Base-by-base conservation (phyloP, 2,888 invertebrate species). In the Emmelina monodactyla region DNA sequence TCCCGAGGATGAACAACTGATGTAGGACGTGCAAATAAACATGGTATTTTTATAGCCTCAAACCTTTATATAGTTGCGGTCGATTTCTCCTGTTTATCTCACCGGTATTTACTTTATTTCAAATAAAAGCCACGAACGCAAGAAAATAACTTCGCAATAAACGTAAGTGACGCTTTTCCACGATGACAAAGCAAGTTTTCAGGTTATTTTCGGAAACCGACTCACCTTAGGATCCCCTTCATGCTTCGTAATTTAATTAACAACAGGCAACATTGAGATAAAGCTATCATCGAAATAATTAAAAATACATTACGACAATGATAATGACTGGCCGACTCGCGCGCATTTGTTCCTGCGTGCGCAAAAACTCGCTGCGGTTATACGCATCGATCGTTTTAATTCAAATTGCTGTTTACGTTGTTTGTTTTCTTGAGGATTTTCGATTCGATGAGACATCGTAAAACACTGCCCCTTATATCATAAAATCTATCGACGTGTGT, bases 11-110 rank as follows among this genome's bases (percentile, higher is more conserved):
- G 53, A 43, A 54, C 51, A 56, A 52, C 62, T 70, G 72, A 75
- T 73, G 75, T 78, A 73, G 76, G 76, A 78, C 78, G 75, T 75
- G 78, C 71, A 75, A 78, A 78, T 79, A 79, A 79, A 79, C 76
- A 76, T 69, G 61, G 71, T 75, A 79, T 79, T 78, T 79, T 79
- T 79, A 79, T 76, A 66, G 68, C 57, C 58, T 56, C 75, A 73
- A 78, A 78, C 79, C 78, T 79, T 78, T 78, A 78, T 78, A 76
- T 76, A 76, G 78, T 76, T 69, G 75, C 69, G 73, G 75, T 75
- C 71, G 78, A 76, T 79, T 76, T 78, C 70, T 68, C 63, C 73
- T 72, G 67, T 76, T 78, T 78, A 76, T 76, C 73, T 70, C 53
- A 62, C 71, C 68, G 70, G 69, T 72, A 67, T 76, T 72, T 76